These are phyloP conservation scores for Thomomys bottae DNA, from an alignment of 2,113 vertebrate genomes.

Conservation along the genomic window DNA sequence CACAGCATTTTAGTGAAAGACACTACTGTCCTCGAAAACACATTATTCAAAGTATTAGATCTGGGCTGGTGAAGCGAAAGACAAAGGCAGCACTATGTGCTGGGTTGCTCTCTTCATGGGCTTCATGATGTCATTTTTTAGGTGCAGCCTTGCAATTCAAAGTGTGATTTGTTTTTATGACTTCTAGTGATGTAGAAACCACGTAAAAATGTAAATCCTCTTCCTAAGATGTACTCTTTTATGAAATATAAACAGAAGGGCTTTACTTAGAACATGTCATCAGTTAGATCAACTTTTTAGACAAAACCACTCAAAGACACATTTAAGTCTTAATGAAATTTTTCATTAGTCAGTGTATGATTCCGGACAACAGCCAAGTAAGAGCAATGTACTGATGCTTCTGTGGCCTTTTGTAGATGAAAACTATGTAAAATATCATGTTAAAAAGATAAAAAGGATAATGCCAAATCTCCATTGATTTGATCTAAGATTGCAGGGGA, in stretches of 20 bases:
- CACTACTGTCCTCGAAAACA: conserved; percentile 84
- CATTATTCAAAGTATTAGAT: conserved; percentile 85
- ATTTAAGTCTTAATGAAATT: neutral
- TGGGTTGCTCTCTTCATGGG: conserved; percentile 70
- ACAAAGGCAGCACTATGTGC: conserved; percentile 86
- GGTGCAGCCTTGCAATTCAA: conserved; percentile 63
- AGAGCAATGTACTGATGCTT: neutral
- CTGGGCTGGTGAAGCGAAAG: conserved; percentile 73
- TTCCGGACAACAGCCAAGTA: neutral
- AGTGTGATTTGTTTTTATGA: conserved; percentile 37
- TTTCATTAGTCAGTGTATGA: too few species aligned
- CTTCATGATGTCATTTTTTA: conserved; percentile 78
- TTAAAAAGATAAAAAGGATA: neutral
- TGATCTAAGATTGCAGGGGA: neutral
- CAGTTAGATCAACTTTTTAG: conserved; percentile 13
- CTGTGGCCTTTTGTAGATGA: neutral
- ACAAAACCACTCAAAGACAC: neutral
- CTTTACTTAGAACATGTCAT: neutral
- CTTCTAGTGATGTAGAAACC: conserved; percentile 24
- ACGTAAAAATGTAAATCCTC: neutral
- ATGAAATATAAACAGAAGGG: conserved; percentile 20
- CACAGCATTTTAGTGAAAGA: conserved; percentile 84
- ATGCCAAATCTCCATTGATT: neutral
- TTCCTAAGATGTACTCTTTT: neutral
- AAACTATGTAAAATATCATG: neutral